Percentiles rank a stretch among this genome's conserved stretches.
Conservation (phyloP, 2,113 vertebrate species). For the Eonycteris spelaea region DNA sequence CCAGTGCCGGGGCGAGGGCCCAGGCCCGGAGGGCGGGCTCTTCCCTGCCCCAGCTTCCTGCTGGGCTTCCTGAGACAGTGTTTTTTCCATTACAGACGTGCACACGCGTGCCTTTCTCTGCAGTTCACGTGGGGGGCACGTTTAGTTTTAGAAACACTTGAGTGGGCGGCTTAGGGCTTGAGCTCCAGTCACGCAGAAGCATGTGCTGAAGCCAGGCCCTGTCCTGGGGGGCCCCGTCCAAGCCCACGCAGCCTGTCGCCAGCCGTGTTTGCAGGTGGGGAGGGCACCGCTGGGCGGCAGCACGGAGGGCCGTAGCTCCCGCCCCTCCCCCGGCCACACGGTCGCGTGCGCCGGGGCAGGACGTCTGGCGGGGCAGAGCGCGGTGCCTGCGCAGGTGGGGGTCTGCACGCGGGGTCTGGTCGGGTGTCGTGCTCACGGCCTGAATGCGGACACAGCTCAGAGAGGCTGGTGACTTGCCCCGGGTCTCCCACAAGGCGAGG, state of each 20-base stretch:
- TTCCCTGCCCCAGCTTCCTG: neutral
- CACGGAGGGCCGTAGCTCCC: neutral
- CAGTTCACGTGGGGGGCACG: rapidly evolving
- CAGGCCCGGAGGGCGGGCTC: neutral
- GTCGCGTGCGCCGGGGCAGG: neutral
- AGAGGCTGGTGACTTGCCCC: rapidly evolving
- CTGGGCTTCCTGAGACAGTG: neutral
- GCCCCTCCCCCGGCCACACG: neutral
- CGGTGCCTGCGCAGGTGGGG: neutral
- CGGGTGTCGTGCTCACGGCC: rapidly evolving
- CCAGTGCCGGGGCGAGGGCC: too few species aligned
- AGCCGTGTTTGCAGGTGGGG: rapidly evolving
- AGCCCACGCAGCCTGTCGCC: rapidly evolving
- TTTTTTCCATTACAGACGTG: neutral
- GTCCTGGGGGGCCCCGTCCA: neutral
- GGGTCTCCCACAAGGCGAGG: neutral
- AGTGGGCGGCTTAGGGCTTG: neutral
- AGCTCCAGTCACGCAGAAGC: neutral
- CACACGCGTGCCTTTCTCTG: neutral
- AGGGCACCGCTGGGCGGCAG: neutral
- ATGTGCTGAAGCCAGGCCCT: neutral
- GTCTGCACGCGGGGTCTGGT: rapidly evolving
- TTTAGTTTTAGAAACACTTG: neutral
- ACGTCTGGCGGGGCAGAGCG: neutral
- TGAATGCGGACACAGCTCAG: neutral